Conservation (phyloP, 1,140 invertebrate genomes). For the Cotesia typhae region DNA sequence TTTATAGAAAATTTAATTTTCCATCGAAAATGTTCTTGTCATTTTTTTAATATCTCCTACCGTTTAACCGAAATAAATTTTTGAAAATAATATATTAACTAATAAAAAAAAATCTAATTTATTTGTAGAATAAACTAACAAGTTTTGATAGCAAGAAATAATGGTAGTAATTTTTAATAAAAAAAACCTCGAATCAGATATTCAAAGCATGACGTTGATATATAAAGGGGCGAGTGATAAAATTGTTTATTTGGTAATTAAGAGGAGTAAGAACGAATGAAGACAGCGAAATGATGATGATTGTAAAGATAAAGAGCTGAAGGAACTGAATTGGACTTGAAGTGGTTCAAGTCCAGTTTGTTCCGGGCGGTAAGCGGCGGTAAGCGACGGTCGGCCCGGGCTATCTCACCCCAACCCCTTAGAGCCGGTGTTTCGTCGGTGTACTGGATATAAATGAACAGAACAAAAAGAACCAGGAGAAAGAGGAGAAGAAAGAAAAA, state of each 20-base stretch:
- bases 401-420: constrained; percentile 22
- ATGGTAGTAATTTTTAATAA: neutral
- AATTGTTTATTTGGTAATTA: constrained; percentile 12
- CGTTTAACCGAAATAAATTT: too few species aligned
- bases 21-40: too few species aligned
- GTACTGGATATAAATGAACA: neutral
- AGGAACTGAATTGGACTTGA: constrained; percentile 26
- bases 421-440: constrained; percentile 12
- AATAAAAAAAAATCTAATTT: too few species aligned
- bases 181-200: neutral
- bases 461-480: neutral
- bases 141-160: too few species aligned
- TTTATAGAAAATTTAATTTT: too few species aligned
- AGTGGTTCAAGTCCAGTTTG: constrained; percentile 31
- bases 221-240: neutral
- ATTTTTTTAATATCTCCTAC: too few species aligned
- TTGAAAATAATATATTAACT: too few species aligned
- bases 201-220: neutral
- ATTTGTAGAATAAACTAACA: too few species aligned
- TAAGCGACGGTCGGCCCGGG: constrained; percentile 7
- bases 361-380: constrained; percentile 16
- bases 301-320: neutral
- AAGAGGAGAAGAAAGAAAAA: constrained; percentile 18
- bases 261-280: constrained; percentile 13
- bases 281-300: constrained; percentile 23